A percentile compares a stretch with the other conserved stretches of the same genome.
Evolutionary conservation across 2,797 vertebrate genomes (phyloP).

Genomic region (Thamnophis elegans): DNA sequence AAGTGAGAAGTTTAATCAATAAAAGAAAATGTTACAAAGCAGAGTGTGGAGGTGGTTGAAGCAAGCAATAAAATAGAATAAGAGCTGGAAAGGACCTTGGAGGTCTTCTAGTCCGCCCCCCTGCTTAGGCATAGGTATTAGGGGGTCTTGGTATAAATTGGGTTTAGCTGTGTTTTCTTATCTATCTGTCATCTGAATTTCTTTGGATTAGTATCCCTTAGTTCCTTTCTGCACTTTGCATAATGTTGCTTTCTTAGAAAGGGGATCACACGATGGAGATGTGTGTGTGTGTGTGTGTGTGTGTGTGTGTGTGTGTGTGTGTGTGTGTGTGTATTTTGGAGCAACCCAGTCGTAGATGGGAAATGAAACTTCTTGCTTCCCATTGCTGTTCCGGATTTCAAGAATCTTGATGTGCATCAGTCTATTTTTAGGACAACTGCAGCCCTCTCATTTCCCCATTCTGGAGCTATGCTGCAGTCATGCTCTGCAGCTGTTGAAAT

Average conservation of each 20-base stretch:
- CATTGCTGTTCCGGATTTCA: neutral
- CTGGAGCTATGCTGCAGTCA: neutral
- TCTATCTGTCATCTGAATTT: neutral
- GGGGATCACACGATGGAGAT: neutral
- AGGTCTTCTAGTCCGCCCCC: too few species aligned
- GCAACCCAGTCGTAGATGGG: neutral
- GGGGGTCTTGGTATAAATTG: neutral
- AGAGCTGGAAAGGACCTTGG: too few species aligned
- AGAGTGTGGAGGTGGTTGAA: neutral
- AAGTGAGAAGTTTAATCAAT: neutral
- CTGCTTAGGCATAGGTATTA: neutral
- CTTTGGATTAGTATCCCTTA: neutral
- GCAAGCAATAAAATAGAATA: neutral
- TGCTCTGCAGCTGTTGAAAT: neutral
- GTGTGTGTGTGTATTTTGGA: neutral
- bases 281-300: too few species aligned
- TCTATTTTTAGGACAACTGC: neutral
- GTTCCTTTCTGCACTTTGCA: neutral
- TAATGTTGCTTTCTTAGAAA: neutral
- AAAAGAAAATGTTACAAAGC: neutral
- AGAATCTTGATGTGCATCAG: neutral
- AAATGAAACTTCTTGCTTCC: neutral
- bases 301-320: too few species aligned
- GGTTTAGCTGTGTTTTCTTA: neutral
- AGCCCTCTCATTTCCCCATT: neutral